These are phyloP conservation scores for Pseudomyrmex gracilis DNA, from an alignment of 1,140 invertebrate species.

Conservation along the genomic window DNA sequence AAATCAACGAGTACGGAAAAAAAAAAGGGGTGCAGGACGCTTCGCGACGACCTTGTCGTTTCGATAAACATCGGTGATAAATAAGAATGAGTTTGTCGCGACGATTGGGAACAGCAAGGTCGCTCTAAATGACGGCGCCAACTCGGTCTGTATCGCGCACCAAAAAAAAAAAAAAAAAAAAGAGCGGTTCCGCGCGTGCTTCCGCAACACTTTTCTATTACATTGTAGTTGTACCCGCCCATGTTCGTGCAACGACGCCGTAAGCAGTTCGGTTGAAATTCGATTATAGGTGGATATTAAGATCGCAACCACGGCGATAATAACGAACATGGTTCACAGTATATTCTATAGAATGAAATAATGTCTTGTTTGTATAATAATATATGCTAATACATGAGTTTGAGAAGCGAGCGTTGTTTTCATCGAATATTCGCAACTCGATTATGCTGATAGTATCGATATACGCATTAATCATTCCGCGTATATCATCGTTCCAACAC, in stretches of 20 bases:
- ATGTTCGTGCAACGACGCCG: neutral
- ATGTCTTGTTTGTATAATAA: conserved; percentile 1
- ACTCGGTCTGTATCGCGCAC: neutral
- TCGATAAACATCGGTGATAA: conserved; percentile 53
- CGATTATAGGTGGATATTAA: conserved; percentile 32
- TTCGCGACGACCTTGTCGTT: conserved; percentile 40
- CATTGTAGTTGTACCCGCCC: neutral
- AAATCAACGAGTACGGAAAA: conserved; percentile 28
- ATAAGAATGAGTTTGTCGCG: conserved; percentile 36
- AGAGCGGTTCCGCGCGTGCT: neutral
- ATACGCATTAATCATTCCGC: no score
- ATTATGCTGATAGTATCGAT: no score
- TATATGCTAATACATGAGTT: neutral
- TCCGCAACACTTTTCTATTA: conserved; percentile 7
- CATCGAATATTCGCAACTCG: neutral
- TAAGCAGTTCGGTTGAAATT: neutral
- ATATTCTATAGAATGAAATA: conserved; percentile 1
- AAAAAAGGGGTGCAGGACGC: conserved; percentile 34
- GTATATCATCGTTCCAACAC: no score
- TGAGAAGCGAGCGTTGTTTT: no score
- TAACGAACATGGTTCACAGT: neutral
- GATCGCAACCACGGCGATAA: neutral
- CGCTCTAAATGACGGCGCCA: conserved; percentile 19
- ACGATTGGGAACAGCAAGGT: neutral
- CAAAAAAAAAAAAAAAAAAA: no score